Evolutionary conservation across 2,113 vertebrate genomes (phyloP).

Genomic region (Loxodonta africana): DNA sequence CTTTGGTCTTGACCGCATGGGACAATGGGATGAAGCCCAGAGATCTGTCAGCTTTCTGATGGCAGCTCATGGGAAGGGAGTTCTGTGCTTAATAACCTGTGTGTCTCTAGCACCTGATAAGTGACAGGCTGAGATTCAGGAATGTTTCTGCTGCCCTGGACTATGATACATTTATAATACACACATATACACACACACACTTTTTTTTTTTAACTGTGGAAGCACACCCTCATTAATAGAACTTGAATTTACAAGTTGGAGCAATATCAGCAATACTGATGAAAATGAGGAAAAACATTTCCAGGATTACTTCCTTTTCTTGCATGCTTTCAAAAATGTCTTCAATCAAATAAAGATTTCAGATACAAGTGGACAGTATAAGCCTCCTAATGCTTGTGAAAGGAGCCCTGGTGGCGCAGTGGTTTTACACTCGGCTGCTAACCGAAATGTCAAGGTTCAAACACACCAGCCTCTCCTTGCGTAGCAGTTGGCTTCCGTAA

Average conservation of each 20-base stretch:
- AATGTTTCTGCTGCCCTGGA: background rate
- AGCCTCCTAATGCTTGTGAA: background rate
- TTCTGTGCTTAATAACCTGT: background rate
- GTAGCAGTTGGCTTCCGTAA: too few species aligned
- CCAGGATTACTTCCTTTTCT: constrained; percentile 28
- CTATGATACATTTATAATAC: background rate
- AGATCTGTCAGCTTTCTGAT: background rate
- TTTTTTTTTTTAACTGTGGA: background rate
- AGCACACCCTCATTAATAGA: background rate
- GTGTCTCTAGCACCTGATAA: background rate
- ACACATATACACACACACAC: background rate
- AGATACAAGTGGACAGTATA: background rate
- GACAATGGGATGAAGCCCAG: background rate
- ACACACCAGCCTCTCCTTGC: too few species aligned
- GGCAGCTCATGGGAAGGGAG: background rate
- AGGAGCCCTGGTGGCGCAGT: too few species aligned
- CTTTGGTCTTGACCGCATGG: background rate
- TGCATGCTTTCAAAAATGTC: constrained; percentile 19
- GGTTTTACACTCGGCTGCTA: too few species aligned
- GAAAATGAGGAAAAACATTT: constrained; percentile 33
- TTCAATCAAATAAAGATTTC: constrained; percentile 9
- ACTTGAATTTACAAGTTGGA: constrained; percentile 36
- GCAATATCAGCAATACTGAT: background rate
- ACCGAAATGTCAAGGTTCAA: too few species aligned
- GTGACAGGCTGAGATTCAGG: background rate